Evolutionary conservation across 2,888 invertebrate genomes (phyloP), one percentile per base, ranked within the genome.

Genomic region (Eutolmus rufibarbis): DNA sequence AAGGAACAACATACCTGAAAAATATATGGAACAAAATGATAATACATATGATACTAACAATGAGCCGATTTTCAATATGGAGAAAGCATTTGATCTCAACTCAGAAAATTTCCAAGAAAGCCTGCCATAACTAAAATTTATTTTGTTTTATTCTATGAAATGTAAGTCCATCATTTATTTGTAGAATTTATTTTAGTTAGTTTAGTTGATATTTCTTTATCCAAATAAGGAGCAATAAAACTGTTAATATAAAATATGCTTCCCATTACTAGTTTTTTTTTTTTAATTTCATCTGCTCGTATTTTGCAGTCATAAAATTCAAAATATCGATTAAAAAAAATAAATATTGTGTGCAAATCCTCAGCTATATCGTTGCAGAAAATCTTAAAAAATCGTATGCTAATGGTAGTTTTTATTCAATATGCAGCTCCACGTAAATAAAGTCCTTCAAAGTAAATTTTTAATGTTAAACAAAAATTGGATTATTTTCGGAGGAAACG

Each of bases 101-200:
- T 57, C 82, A 19, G 82, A 82, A 12, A 57, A 82, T 37, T 82
- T 82, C 57, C 56, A 37, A 82, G 82, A 82, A 19, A 82, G 66
- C 9, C 82, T 19, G 37, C 82, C 82, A 14, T 82, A 66, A 76
- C 1, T 28, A 23, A 16, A 31, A 28, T 79, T 28, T 23, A 51
- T 51, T 79, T 23, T 23, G 8, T 12, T 66, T 66, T 34, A 37
- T 79, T 51, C 43, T n/a, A 46, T 28, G 46, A 79, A 46, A 3
- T 28, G 16, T 51, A 79, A 34, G 51, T 23, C 31, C 1, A 79
- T 56, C n/a, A 12, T 79, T 51, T 79, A 51, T 79, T 79, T 79
- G 23, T 79, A 79, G 5, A 51, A 28, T 79, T 79, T 79, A 78
- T 78, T 78, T 78, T 46, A 51, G 51, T 51, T n/a, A n/a, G 2